Base-by-base conservation (phyloP, 2,888 invertebrate species). In the Caenorhabditis sp. region DNA sequence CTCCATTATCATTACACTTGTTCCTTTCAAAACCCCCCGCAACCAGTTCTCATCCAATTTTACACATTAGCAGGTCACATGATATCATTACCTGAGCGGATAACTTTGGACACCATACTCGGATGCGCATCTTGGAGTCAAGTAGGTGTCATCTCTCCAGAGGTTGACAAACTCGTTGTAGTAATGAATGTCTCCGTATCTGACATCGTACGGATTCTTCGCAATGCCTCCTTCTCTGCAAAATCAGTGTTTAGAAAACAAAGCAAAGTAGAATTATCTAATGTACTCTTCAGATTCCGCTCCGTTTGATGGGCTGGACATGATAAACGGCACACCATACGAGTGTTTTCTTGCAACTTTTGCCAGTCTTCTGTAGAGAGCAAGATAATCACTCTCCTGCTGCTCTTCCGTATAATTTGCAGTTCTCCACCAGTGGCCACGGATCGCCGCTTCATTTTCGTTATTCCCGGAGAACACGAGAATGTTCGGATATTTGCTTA, bases 71-170 rank as follows among this genome's bases (percentile, higher is more conserved):
- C n/a, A n/a, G n/a, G n/a, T 35, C 35, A 35, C 30, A 30, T 30
- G 5, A 30, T 9, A 30, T 30, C 30, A 9, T 30, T 24, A 85
- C 85, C 71, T 77, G 41, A 80, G 52, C 6, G 97, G 96, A 80
- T 94, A 91, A 0, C 96, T 94, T 90, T 98, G 97, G 82, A 94
- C 93, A 0, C 99, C 99, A 89, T 95, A 99, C 90, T 99, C 99
- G 0, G 98, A 96, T 3, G 93, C 93, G 90, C 98, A 97, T 85
- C 98, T 92, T 0, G 95, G 93, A 13, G 92, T 92, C 0, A 94
- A 94, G 89, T 93, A 96, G 6, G 92, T 93, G 70, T 92, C 92
- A 53, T 93, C 91, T 85, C 94, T 91, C 95, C 95, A 98, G 13
- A 86, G 78, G 87, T 98, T 93, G 24, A 91, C 90, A 0, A 93